Evolutionary conservation across 2,888 invertebrate species (phyloP).

Genomic region (Antitype chi): DNA sequence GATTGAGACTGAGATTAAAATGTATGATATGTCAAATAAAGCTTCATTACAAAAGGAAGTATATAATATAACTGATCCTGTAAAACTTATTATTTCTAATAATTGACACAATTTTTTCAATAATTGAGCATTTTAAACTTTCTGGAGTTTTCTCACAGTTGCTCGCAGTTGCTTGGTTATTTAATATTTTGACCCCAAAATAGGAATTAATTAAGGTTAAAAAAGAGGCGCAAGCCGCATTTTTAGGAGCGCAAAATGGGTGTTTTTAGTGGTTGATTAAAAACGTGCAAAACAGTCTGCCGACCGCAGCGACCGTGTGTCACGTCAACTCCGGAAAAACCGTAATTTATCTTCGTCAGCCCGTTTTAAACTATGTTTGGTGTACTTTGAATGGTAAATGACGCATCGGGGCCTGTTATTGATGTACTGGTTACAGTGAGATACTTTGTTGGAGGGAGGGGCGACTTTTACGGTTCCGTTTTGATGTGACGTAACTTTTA

Average conservation of each 20-base stretch:
- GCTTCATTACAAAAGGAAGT: conserved; percentile 6
- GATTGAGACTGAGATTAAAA: no score
- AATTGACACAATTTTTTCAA: background rate
- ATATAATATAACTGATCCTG: background rate
- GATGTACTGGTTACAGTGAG: conserved; percentile 43
- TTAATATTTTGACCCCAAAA: background rate
- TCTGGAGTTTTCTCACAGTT: background rate
- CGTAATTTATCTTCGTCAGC: conserved; percentile 69
- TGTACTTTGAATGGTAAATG: conserved; percentile 61
- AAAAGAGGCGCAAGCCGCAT: background rate
- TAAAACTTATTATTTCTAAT: background rate
- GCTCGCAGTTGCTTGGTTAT: no score
- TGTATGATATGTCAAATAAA: conserved; percentile 3
- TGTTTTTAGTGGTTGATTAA: background rate
- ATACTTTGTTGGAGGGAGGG: conserved; percentile 9
- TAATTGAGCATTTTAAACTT: background rate
- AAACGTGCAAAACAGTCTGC: background rate
- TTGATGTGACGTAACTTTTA: background rate
- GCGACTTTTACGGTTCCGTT: background rate
- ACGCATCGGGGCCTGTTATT: conserved; percentile 55
- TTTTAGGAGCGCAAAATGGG: background rate
- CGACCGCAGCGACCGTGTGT: conserved; percentile 51
- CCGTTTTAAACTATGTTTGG: conserved; percentile 62
- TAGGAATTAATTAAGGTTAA: background rate
- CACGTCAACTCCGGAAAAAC: conserved; percentile 48